Evolutionary conservation across 2,888 invertebrate genomes (phyloP), one percentile per base, ranked within the genome.

Genomic region (Microdon myrmicae): DNA sequence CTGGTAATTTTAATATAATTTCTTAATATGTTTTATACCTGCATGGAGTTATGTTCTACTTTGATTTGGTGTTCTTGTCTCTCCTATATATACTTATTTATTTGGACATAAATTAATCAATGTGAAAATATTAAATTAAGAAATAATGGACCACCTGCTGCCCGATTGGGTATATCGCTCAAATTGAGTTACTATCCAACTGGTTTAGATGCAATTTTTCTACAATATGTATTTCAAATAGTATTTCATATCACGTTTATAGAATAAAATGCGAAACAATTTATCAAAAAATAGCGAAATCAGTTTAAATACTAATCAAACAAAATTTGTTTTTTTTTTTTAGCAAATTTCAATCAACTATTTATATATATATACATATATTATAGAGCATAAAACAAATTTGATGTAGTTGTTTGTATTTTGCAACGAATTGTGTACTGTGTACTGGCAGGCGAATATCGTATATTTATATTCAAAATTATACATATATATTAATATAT

Each of bases 101-200:
- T 34, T 34, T 34, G 20, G 10, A 12, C 38, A 17, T 17, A 23
- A 13, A 9, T 26, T 38, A 6, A 26, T 44, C 14, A 19, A 7
- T 16, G 16, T 16, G 26, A 20, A 10, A 31, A 35, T n/a, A 3
- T 38, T 6, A 22, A 32, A 32, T 31, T 38, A 32, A 17, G 16
- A 34, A 49, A 38, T 28, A 58, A 44, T 58, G 49, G 49, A 58
- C 58, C 49, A 49, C 32, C 58, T 49, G 19, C 26, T 39, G 49
- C 31, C 14, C 45, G 26, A 17, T 38, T 39, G 25, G 38, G 45
- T 32, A 38, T 22, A 28, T 10, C 8, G 10, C 8, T 54, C n/a
- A 19, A 17, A 25, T 32, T 25, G 37, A 45, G 26, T 25, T n/a
- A 7, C 38, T 34, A 26, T 20, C 12, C n/a, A 13, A 23, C 32